Conservation (phyloP, 2,888 invertebrate genomes). For the Rhamnusium bicolor region DNA sequence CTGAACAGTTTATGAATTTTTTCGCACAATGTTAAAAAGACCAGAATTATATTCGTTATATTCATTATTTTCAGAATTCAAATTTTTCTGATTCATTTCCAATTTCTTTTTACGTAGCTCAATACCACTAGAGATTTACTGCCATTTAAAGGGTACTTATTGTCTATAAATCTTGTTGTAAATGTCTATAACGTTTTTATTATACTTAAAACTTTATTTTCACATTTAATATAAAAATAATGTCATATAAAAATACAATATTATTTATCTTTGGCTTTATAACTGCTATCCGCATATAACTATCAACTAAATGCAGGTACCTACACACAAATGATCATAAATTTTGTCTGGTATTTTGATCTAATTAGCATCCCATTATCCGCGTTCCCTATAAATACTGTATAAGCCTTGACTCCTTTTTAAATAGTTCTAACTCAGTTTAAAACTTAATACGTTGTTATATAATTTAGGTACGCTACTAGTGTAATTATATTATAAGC, state of each 20-base stretch:
- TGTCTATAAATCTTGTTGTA: too few relatives aligned
- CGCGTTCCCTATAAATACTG: background rate
- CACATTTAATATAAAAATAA: background rate
- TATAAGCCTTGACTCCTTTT: background rate
- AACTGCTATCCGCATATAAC: background rate
- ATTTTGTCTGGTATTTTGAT: background rate
- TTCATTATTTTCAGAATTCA: too few relatives aligned
- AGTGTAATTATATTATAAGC: slow-evolving; percentile 7
- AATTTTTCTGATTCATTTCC: too few relatives aligned
- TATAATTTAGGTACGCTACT: slow-evolving; percentile 21
- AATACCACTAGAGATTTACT: too few relatives aligned
- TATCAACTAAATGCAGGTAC: background rate
- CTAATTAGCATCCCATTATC: background rate
- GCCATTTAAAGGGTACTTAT: too few relatives aligned
- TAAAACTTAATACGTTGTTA: slow-evolving; percentile 6
- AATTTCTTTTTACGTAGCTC: too few relatives aligned
- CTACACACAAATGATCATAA: background rate
- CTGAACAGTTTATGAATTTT: too few relatives aligned
- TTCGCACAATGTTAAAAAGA: too few relatives aligned
- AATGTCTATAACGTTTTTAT: too few relatives aligned
- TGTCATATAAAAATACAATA: background rate
- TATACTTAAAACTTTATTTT: background rate
- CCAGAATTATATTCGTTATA: too few relatives aligned
- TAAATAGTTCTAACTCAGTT: slow-evolving; percentile 2
- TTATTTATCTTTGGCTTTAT: background rate